These are phyloP conservation scores for Lemur catta DNA, from an alignment of 2,797 vertebrate genomes.

Conservation along the genomic window DNA sequence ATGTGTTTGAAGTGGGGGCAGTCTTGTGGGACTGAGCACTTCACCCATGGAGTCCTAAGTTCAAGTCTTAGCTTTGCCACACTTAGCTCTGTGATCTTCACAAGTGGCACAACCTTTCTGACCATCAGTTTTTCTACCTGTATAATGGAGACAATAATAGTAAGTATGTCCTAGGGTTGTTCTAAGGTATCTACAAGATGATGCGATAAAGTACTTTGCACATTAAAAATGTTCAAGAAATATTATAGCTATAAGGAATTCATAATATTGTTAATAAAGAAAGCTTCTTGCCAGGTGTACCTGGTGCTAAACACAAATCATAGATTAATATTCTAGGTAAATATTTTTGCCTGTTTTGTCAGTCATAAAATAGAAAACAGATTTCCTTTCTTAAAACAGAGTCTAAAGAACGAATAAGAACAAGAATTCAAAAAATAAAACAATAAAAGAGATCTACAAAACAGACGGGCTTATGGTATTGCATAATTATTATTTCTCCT, in stretches of 20 bases:
- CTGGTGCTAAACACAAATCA: not conserved
- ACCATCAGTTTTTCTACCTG: not conserved
- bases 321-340: not conserved
- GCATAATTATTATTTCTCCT: not conserved
- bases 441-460: not conserved
- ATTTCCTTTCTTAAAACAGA: not conserved
- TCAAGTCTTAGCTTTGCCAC: not conserved
- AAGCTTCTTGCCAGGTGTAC: not conserved
- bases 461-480: not conserved
- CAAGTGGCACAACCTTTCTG: not conserved
- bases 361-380: not conserved
- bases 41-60: not conserved
- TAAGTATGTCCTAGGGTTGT: not conserved
- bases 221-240: not conserved
- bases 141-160: not conserved
- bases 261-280: not conserved
- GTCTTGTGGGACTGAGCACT: not conserved
- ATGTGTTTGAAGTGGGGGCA: not conserved
- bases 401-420: not conserved
- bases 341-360: not conserved
- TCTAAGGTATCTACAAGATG: not conserved
- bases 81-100: not conserved
- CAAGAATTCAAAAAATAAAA: not conserved
- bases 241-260: not conserved
- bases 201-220: not conserved